Percentiles rank a stretch among this genome's conserved stretches.
Evolutionary conservation across 2,113 vertebrate species (phyloP).

Genomic region (Passer montanus): DNA sequence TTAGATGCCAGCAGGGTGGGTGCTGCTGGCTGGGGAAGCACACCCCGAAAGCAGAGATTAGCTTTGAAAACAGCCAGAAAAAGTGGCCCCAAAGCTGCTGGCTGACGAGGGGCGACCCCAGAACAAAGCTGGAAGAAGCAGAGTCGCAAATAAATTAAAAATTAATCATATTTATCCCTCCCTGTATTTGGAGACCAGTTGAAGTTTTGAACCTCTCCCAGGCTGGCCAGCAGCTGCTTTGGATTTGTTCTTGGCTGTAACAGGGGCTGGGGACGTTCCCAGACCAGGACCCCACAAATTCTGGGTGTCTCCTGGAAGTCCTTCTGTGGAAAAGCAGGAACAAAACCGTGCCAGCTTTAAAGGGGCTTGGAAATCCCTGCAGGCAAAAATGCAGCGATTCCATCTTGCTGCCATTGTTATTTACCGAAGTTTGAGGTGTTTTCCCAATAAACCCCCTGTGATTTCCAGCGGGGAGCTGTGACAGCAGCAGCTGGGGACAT

Average conservation of each 20-base stretch:
- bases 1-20: not conserved
- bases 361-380: not conserved
- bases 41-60: not conserved
- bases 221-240: not conserved
- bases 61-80: not conserved
- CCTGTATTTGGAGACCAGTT: not conserved
- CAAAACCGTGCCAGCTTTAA: not conserved
- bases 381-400: not conserved
- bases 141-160: not conserved
- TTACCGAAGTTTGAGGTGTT: fast-evolving
- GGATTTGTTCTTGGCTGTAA: not conserved
- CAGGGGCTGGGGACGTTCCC: not conserved
- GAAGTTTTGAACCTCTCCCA: not conserved
- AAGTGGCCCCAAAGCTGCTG: not conserved
- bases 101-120: fast-evolving
- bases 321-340: not conserved
- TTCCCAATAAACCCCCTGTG: fast-evolving
- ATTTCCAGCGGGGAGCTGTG: not conserved
- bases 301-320: not conserved
- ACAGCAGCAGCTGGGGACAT: not conserved
- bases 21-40: not conserved
- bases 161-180: not conserved
- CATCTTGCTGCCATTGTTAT: not conserved
- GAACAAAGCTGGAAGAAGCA: not conserved
- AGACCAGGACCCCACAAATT: not conserved